A percentile compares a stretch with the other conserved stretches of the same genome.
Conservation (phyloP, 2,113 vertebrate genomes). For the Formicarius rufipectus region DNA sequence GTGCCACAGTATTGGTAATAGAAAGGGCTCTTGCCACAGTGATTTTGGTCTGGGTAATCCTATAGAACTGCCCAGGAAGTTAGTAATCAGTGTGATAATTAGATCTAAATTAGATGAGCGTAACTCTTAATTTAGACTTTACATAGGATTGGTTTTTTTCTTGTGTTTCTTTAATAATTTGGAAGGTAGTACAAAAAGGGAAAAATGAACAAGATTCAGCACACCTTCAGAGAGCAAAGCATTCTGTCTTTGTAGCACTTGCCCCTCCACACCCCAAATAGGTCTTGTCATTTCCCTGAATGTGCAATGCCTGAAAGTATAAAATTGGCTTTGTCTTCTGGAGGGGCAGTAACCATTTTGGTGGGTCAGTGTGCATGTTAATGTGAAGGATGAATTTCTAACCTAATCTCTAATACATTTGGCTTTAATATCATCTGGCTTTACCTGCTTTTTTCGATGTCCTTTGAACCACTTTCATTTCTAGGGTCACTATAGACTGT, state of each 20-base stretch:
- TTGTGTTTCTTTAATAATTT: background rate
- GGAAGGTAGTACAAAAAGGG: background rate
- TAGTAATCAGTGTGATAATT: background rate
- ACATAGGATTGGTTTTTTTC: too few relatives aligned
- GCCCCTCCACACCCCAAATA: background rate
- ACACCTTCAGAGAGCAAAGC: background rate
- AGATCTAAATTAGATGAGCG: too few relatives aligned
- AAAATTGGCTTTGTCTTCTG: background rate
- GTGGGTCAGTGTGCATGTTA: background rate
- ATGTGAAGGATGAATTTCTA: background rate
- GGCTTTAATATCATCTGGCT: background rate
- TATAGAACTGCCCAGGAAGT: background rate
- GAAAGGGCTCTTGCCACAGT: background rate
- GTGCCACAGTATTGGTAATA: background rate
- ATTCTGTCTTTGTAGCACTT: background rate
- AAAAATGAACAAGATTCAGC: background rate
- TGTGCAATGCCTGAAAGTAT: background rate
- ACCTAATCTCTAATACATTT: background rate
- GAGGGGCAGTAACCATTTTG: background rate
- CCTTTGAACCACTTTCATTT: background rate
- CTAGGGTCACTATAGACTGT: background rate
- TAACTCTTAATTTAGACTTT: background rate
- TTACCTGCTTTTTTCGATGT: background rate
- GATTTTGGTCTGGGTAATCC: background rate
- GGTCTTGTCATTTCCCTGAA: background rate